Evolutionary conservation across 2,797 vertebrate species (phyloP).

Genomic region (Perdix hodgsoniae): DNA sequence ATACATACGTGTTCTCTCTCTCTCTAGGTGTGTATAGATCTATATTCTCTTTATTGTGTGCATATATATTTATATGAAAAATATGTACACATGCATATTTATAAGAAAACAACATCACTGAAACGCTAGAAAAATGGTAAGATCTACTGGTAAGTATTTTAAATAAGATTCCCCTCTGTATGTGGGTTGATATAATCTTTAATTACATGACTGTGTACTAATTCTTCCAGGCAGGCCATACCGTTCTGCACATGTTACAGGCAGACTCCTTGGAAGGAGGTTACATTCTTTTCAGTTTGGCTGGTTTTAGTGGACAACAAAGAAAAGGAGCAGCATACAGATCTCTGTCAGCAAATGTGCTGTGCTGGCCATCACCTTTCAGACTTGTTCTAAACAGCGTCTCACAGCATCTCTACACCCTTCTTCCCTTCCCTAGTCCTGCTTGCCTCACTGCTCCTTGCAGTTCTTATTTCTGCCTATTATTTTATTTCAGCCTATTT

Average conservation of each 20-base stretch:
- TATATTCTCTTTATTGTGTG: background rate
- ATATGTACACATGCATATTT: background rate
- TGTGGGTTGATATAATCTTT: slow-evolving; percentile 10
- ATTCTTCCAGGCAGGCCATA: background rate
- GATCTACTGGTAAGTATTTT: background rate
- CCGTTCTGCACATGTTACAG: background rate
- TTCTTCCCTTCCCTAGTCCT: background rate
- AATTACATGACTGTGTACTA: background rate
- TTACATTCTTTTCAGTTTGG: background rate
- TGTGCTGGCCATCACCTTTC: background rate
- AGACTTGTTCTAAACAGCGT: background rate
- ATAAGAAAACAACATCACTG: background rate
- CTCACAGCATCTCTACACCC: background rate
- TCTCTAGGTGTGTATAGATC: background rate
- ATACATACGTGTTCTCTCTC: background rate
- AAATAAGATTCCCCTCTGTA: background rate
- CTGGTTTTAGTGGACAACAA: background rate
- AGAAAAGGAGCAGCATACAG: background rate
- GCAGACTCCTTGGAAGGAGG: background rate
- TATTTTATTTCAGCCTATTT: background rate
- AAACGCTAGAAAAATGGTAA: background rate
- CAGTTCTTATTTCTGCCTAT: background rate
- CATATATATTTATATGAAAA: background rate
- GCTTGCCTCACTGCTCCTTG: background rate
- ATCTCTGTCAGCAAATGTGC: background rate